Evolutionary conservation across 1,140 invertebrate genomes (phyloP), one percentile per base, ranked within the genome.

Genomic region (Bombus cullumanus): DNA sequence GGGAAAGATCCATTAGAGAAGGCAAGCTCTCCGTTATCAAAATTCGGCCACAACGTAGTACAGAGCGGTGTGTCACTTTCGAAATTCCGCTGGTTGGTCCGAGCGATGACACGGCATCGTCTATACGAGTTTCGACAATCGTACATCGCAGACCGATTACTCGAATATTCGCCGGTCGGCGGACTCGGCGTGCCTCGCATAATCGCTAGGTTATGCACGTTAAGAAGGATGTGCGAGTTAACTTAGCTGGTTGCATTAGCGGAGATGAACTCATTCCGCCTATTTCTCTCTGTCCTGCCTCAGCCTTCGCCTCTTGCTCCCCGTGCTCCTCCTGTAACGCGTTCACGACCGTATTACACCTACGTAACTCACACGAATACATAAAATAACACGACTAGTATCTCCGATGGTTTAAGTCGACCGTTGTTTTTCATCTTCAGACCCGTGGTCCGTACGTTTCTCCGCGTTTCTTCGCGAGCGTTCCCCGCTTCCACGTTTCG

Each of bases 211-310:
- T 90, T 92, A 90, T 92, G 89, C 90, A 92, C 92, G 94, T 94
- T 95, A 94, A 95, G 94, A 94, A 94, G 94, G 94, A 95, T 95
- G 94, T 94, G 87, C 94, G 94, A 94, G 94, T 94, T 94, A 94
- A 94, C 92, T 94, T 92, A 92, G 91, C 91, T 92, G 90, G 92
- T 94, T 94, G 93, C 93, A 94, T 95, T 94, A 94, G 84, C 88
- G 83, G 92, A 94, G 94, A 95, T 95, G 94, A 95, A 94, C 94
- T 95, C 94, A 94, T 94, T 94, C 93, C 86, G 89, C 77, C 81
- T 89, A 83, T 88, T 85, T 90, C 81, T 79, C 88, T 84, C 86
- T 82, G 71, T 57, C 59, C 75, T 72, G 62, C 62, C 59, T 62
- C 71, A 53, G 77, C 74, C 80, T 73, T 69, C 77, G 41, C 43